phyloP scores from a whole-genome alignment of 2,113 vertebrate genomes.

The Climacteris rufus region DNA sequence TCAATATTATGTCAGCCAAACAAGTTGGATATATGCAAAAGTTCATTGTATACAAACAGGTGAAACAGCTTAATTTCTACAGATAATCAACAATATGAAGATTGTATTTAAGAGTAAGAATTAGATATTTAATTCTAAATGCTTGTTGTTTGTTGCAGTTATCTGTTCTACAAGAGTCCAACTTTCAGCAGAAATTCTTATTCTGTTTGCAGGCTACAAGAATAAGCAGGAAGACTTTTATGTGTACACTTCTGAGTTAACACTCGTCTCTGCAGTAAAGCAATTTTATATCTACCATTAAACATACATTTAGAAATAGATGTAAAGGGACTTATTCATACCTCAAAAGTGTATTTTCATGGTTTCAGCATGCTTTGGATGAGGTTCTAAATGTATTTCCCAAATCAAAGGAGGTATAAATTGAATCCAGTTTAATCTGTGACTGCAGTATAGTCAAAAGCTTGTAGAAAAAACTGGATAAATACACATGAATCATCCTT shows the following conservation, averaged over 20 bases:
- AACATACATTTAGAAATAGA: slow-evolving; percentile 29
- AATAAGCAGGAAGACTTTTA: neutral
- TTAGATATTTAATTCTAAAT: neutral
- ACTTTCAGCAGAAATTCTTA: neutral
- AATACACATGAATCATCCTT: neutral
- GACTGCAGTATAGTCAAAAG: neutral
- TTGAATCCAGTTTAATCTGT: slow-evolving; percentile 34
- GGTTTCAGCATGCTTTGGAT: neutral
- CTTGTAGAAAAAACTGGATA: neutral
- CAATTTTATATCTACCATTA: slow-evolving; percentile 28
- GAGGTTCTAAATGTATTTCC: slow-evolving; percentile 7
- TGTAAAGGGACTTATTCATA: slow-evolving; percentile 15
- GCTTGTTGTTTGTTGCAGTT: neutral
- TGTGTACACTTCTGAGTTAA: neutral
- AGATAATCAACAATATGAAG: neutral
- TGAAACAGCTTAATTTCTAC: neutral
- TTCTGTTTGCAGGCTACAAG: neutral
- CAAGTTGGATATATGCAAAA: no score
- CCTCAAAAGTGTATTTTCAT: slow-evolving; percentile 41
- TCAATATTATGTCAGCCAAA: neutral
- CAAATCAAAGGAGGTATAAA: slow-evolving; percentile 17
- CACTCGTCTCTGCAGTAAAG: neutral
- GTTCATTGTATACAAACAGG: neutral
- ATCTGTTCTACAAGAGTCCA: neutral
- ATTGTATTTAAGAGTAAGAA: neutral